Base-by-base conservation (phyloP, 2,113 vertebrate genomes). In the Xerus inauris region DNA sequence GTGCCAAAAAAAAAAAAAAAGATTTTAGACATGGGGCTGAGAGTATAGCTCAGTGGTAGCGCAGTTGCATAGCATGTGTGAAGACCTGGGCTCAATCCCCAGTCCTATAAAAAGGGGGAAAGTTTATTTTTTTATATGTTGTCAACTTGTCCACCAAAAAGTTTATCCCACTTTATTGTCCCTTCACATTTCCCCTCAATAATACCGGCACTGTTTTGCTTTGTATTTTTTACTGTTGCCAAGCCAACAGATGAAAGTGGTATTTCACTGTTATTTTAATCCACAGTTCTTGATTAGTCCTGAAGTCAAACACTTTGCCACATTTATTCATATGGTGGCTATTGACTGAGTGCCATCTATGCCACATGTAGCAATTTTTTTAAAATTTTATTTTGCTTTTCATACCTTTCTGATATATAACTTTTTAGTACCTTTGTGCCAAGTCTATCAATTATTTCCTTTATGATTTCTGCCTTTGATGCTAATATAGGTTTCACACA, bases 201-300 rank as follows among this genome's bases (percentile, higher is more conserved):
- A 30, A 57, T 65, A 45, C 38, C 49, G 64, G 76, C 28, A 49
- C 49, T 81, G 38, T 24, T 2, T 67, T 57, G n/a, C 65, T 8
- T 62, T 30, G 19, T 95, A 88, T 80, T 65, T 47, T 76, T 88
- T 14, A 81, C 51, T 47, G 49, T 62, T 57, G 28, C 42, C 73
- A 95, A 83, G 32, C 35, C 87, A 35, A 81, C 11, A 26, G 38
- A 5, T 32, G 0, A 71, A 95, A 96, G 82, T 65, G 22, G 30
- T 92, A 87, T 75, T 82, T 81, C 12, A 40, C 12, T 32, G 6
- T 42, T 62, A 64, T 76, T 95, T 96, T 91, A 82, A 85, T 87
- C 72, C 71, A 65, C 6, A 81, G 35, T 87, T 94, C 64, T 93
- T 94, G 24, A 35, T 94, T 80, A 92, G 81, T 94, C 64, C 64